These are phyloP conservation scores for Numenius phaeopus DNA, from an alignment of 2,797 vertebrate species.

Conservation along the genomic window DNA sequence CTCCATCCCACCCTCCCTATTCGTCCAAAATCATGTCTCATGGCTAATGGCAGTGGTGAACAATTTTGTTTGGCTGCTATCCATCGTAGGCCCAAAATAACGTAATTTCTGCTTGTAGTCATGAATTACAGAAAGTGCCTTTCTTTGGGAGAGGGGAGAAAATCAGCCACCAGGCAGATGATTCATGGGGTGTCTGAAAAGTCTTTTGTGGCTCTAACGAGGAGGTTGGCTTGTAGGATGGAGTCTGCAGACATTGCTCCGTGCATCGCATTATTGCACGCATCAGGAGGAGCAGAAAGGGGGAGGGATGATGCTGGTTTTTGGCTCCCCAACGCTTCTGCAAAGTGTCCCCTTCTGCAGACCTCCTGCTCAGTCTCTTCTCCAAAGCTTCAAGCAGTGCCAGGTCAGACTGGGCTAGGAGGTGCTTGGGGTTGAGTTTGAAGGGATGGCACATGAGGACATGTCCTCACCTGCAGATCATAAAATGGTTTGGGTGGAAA, in stretches of 20 bases:
- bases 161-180: background rate
- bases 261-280: fast-evolving
- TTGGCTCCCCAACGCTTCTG: background rate
- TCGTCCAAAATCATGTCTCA: background rate
- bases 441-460: background rate
- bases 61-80: background rate
- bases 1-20: no score
- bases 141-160: background rate
- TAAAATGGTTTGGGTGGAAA: no score
- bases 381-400: background rate
- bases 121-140: background rate
- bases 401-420: background rate
- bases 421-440: background rate
- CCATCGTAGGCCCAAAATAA: background rate
- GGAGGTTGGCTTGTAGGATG: background rate
- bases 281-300: background rate
- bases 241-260: background rate
- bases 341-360: background rate
- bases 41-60: background rate
- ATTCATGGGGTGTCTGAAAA: background rate
- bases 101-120: background rate
- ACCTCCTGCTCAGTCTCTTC: background rate
- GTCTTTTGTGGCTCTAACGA: background rate
- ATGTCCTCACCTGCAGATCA: background rate
- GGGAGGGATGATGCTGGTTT: background rate